These are phyloP conservation scores for Syritta pipiens DNA, from an alignment of 2,888 invertebrate genomes.

Conservation along the genomic window DNA sequence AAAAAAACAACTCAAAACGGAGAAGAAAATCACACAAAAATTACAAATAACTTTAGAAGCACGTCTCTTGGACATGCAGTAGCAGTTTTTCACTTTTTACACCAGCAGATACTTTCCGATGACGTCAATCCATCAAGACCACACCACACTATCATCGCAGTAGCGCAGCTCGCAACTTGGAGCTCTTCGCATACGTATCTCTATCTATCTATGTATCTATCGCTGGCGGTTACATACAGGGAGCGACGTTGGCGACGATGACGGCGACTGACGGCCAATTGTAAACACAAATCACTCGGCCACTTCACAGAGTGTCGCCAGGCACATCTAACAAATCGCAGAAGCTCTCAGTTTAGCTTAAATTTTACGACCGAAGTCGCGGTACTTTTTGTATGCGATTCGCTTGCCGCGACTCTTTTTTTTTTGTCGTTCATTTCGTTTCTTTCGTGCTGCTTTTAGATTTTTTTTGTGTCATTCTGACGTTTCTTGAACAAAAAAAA, in stretches of 20 bases:
- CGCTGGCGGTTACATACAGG: too few relatives aligned
- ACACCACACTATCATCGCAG: conserved; percentile 22
- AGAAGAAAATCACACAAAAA: conserved; percentile 35
- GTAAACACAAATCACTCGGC: conserved; percentile 63
- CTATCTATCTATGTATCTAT: conserved; percentile 37
- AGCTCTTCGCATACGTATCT: neutral
- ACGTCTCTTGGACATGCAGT: conserved; percentile 65
- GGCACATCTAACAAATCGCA: conserved; percentile 55
- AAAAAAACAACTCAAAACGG: conserved; percentile 1
- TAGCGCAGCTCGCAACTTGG: conserved; percentile 8
- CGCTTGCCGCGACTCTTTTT: neutral
- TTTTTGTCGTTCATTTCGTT: neutral
- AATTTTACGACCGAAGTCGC: conserved; percentile 62
- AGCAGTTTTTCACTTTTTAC: conserved; percentile 47
- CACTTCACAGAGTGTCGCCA: conserved; percentile 59
- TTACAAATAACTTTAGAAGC: conserved; percentile 64
- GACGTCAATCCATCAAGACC: conserved; percentile 60
- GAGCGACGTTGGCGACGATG: neutral
- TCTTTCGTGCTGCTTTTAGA: neutral
- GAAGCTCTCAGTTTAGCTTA: conserved; percentile 54
- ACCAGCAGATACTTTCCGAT: conserved; percentile 17
- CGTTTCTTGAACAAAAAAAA: conserved; percentile 33
- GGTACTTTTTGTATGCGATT: conserved; percentile 17
- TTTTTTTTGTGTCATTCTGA: neutral
- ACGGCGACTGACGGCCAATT: conserved; percentile 21